Evolutionary conservation across 2,797 vertebrate genomes (phyloP).

Genomic region (Florisuga fusca): DNA sequence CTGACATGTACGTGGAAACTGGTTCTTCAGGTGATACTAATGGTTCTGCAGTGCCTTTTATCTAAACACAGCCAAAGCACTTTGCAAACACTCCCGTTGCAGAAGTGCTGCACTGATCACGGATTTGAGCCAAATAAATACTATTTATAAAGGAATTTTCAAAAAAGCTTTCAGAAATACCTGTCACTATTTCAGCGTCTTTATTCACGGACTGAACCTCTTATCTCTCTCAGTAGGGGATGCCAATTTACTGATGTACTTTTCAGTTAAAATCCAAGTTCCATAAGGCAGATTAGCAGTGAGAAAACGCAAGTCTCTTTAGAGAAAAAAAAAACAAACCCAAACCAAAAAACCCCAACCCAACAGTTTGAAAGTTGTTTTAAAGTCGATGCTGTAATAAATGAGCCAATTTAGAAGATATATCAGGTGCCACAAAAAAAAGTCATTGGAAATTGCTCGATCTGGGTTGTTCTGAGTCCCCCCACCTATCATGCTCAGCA

Average conservation of each 20-base stretch:
- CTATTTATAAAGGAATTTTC: constrained; percentile 46
- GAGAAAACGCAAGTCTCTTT: constrained; percentile 15
- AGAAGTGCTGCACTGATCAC: neutral
- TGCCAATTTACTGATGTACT: constrained; percentile 48
- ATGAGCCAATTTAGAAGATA: constrained; percentile 37
- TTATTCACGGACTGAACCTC: constrained; percentile 13
- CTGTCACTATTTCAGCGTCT: constrained; percentile 32
- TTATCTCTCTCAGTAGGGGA: constrained; percentile 44
- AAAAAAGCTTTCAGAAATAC: constrained; percentile 48
- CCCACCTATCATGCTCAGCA: neutral
- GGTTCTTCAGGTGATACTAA: constrained; percentile 4
- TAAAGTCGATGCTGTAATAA: constrained; percentile 34
- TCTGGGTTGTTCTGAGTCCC: neutral
- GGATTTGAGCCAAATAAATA: constrained; percentile 49
- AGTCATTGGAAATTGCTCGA: neutral
- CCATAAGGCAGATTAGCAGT: constrained; percentile 10
- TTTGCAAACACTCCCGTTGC: neutral
- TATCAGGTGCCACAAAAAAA: neutral
- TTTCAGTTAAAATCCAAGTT: constrained; percentile 34
- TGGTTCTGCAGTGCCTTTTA: constrained; percentile 27
- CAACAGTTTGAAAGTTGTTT: constrained; percentile 33
- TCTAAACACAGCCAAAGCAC: constrained; percentile 9
- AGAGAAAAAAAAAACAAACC: neutral
- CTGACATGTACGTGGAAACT: neutral
- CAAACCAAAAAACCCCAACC: too few species aligned